These are phyloP conservation scores for Panagrolaimus sp. DNA, from an alignment of 1,140 invertebrate species.

Conservation along the genomic window DNA sequence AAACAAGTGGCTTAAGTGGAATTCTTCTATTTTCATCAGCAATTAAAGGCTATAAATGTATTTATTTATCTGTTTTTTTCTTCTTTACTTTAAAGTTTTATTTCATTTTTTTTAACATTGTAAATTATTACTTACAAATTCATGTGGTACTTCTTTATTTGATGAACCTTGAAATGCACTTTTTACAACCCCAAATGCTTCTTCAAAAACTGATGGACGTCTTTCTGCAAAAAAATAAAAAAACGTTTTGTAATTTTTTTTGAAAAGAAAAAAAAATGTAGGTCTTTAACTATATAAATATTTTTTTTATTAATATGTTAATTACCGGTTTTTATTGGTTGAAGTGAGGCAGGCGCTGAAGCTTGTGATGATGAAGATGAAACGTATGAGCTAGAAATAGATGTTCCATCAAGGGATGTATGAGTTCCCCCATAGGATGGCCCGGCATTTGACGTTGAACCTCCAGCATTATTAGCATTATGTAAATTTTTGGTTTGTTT, in stretches of 20 bases:
- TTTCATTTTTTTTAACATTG: too few relatives aligned
- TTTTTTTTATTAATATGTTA: background rate
- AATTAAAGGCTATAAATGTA: slow-evolving; percentile 5
- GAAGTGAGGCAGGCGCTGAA: background rate
- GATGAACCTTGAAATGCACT: slow-evolving; percentile 7
- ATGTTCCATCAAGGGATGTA: background rate
- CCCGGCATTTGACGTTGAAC: background rate
- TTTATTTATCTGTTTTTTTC: background rate
- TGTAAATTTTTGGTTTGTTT: slow-evolving; percentile 12
- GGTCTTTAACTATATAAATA: background rate
- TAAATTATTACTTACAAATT: slow-evolving; percentile 6
- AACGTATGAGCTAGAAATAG: slow-evolving; percentile 4
- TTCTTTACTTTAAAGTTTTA: background rate
- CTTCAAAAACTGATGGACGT: slow-evolving; percentile 4
- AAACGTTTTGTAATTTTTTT: too few relatives aligned
- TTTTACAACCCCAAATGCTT: slow-evolving; percentile 10
- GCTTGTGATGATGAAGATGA: slow-evolving; percentile 1
- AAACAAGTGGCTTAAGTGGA: slow-evolving; percentile 67
- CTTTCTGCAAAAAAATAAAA: background rate
- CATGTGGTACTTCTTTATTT: slow-evolving; percentile 4
- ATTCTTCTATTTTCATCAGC: slow-evolving; percentile 31
- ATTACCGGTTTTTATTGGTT: background rate
- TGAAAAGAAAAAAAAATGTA: too few relatives aligned
- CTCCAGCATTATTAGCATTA: slow-evolving; percentile 32
- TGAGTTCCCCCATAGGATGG: background rate